These are phyloP conservation scores for Gorsachius goisagi DNA, from an alignment of 2,113 vertebrate species.

Conservation along the genomic window DNA sequence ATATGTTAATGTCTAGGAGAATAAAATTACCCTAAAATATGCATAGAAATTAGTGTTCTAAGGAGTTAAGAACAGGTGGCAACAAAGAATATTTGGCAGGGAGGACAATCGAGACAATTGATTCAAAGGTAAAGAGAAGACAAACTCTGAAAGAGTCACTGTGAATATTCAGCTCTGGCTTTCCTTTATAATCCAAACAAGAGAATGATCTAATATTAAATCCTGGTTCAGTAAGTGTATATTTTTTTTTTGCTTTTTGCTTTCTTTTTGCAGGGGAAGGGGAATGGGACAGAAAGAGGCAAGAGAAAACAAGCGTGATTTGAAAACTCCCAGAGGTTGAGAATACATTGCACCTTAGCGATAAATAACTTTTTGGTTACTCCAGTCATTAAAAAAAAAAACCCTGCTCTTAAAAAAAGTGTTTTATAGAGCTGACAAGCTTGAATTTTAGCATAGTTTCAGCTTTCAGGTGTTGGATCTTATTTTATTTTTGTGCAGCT, in stretches of 20 bases:
- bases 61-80: not conserved
- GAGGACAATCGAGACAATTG: not conserved
- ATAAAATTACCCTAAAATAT: constrained; percentile 54
- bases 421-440: not conserved
- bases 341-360: not conserved
- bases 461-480: not conserved
- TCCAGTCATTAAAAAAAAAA: not conserved
- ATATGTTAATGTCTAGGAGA: constrained; percentile 44
- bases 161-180: not conserved
- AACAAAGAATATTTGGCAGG: not conserved
- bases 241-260: not conserved
- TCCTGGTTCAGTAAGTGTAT: not conserved
- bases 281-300: not conserved
- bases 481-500: not conserved
- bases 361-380: not conserved
- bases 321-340: not conserved
- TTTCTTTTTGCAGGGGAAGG: not conserved
- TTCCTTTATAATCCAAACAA: not conserved
- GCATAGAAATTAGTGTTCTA: not conserved
- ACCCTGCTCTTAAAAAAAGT: not conserved
- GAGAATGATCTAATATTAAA: not conserved
- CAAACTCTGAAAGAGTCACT: not conserved
- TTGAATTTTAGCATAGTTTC: not conserved
- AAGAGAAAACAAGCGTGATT: not conserved
- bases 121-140: not conserved